These are phyloP conservation scores for Copidosoma aretas DNA, from an alignment of 2,888 invertebrate species.

Conservation along the genomic window DNA sequence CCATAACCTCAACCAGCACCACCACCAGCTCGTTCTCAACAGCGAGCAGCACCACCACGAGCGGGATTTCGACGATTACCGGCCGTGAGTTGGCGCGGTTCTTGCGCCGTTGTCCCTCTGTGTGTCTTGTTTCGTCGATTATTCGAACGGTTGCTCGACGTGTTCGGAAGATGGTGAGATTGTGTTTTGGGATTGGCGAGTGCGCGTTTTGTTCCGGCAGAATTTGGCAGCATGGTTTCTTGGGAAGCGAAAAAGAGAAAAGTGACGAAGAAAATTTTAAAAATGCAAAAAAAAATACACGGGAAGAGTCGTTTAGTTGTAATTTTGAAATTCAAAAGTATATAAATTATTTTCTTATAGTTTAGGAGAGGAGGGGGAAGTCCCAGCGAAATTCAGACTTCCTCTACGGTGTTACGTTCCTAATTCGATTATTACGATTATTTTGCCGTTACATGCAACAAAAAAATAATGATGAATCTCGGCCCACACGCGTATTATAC, in stretches of 20 bases:
- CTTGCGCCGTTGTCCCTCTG: background rate
- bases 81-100: constrained; percentile 4
- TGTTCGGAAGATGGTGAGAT: too few relatives aligned
- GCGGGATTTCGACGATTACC: constrained; percentile 5
- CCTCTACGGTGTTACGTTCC: constrained; percentile 41
- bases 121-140: too few relatives aligned
- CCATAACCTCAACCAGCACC: constrained; percentile 7
- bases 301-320: background rate
- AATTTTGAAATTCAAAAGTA: background rate
- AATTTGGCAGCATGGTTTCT: too few relatives aligned
- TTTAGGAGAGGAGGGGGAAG: constrained; percentile 26
- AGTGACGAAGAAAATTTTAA: too few relatives aligned
- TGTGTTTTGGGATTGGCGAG: too few relatives aligned
- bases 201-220: too few relatives aligned
- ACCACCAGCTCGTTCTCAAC: background rate
- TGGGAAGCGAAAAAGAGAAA: too few relatives aligned
- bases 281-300: too few relatives aligned
- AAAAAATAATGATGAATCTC: constrained; percentile 30
- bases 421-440: constrained; percentile 40
- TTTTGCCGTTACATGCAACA: constrained; percentile 26
- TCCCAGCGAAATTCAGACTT: constrained; percentile 33
- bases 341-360: background rate
- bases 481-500: constrained; percentile 18
- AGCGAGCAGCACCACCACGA: background rate
- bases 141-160: too few relatives aligned